These are phyloP conservation scores for Morelia viridis DNA, from an alignment of 2,797 vertebrate species.

Conservation along the genomic window DNA sequence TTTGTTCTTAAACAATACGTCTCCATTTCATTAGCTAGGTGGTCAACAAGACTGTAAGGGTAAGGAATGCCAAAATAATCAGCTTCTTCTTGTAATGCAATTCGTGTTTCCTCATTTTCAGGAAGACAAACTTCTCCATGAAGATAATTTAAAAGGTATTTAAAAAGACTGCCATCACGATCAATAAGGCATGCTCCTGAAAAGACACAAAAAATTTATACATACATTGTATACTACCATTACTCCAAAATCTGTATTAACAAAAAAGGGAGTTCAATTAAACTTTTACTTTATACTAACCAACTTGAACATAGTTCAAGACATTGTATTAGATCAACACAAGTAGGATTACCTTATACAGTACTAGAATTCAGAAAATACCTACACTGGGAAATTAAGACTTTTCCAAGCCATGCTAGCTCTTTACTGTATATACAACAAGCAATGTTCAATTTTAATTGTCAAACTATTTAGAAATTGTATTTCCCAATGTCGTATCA, in stretches of 20 bases:
- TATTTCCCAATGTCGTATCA: not conserved
- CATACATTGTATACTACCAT: not conserved
- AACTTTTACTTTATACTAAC: not conserved
- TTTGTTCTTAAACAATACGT: slow-evolving; percentile 72
- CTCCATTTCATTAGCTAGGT: slow-evolving; percentile 78
- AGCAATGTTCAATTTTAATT: not conserved
- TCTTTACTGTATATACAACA: not conserved
- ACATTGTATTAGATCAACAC: not conserved
- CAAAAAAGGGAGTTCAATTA: not conserved
- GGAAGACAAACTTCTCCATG: slow-evolving; percentile 74
- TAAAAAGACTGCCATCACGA: slow-evolving; percentile 73
- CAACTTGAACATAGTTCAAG: not conserved
- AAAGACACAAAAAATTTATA: slow-evolving; percentile 46
- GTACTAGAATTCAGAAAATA: too few relatives aligned
- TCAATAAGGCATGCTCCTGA: slow-evolving; percentile 75
- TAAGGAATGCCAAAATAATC: slow-evolving; percentile 80
- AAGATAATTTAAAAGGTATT: slow-evolving; percentile 78
- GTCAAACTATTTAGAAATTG: not conserved
- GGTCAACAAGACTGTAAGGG: slow-evolving; percentile 72
- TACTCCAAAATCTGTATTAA: not conserved
- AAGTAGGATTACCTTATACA: not conserved
- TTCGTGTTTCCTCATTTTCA: slow-evolving; percentile 62
- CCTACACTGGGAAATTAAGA: too few relatives aligned
- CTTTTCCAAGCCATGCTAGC: not conserved
- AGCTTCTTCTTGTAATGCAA: slow-evolving; percentile 73